Base-by-base conservation (phyloP, 1,140 invertebrate species). In the Antheraea pernyi region DNA sequence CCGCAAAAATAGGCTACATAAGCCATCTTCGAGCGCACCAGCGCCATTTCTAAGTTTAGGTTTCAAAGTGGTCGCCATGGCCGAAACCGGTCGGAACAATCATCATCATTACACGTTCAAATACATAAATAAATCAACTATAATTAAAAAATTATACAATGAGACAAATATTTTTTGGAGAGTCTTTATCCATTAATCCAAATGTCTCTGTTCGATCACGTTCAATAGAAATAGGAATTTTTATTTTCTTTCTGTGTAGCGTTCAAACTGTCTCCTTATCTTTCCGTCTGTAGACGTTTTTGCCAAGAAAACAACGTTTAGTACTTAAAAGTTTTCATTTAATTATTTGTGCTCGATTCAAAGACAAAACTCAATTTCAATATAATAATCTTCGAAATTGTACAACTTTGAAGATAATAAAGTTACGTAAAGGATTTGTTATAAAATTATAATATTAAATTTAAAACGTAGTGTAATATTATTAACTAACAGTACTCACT, bases 101-200 rank as follows among this genome's bases (percentile, higher is more conserved):
- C n/a, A n/a, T n/a, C n/a, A n/a, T n/a, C n/a, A n/a, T n/a, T n/a
- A n/a, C n/a, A n/a, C n/a, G n/a, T n/a, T n/a, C n/a, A 30, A 30
- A 30, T 53, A 39, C 4, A n/a, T 10, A 71, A 70, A 75, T 68
- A 72, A 68, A 62, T 11, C 22, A 30, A 46, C 39, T 53, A 60
- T 58, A 59, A 71, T 67, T 69, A 60, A 37, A 71, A 67, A 70
- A 74, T 68, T 69, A 22, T 63, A 69, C 39, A 65, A n/a, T n/a
- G n/a, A 60, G 70, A 70, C 72, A 66, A 65, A 62, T 70, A 66
- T 69, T 71, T 74, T 73, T 30, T 74, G 18, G 18, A n/a, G n/a
- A 18, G 10, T 69, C 53, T 53, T 59, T 67, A 63, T 65, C 75
- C 72, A 76, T 76, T 76, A 71, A 73, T 76, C 71, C 72, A 67